A percentile compares a stretch with the other conserved stretches of the same genome.
Conservation (phyloP, 2,888 invertebrate species). For the Laothoe populi region DNA sequence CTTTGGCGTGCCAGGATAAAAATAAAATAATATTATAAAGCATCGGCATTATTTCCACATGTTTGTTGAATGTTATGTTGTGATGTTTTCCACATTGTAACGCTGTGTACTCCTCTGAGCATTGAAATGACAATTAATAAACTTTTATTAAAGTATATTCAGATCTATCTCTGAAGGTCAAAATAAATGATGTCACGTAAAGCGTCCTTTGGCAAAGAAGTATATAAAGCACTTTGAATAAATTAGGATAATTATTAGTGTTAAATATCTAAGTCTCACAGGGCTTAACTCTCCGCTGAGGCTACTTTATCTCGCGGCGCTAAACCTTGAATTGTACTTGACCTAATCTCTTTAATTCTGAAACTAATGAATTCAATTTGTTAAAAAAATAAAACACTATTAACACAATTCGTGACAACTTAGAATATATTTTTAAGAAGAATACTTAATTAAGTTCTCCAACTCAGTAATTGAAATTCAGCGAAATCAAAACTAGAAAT, state of each 20-base stretch:
- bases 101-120: too few species aligned
- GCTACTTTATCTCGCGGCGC: not conserved
- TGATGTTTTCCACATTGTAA: too few species aligned
- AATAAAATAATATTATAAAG: too few species aligned
- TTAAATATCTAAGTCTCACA: not conserved
- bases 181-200: not conserved
- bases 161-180: not conserved
- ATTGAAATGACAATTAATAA: too few species aligned
- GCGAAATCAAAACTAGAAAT: not conserved
- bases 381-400: constrained; percentile 5
- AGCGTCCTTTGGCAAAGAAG: not conserved
- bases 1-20: too few species aligned
- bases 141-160: too few species aligned
- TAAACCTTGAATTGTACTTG: constrained; percentile 2
- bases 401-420: not conserved
- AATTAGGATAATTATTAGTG: constrained; percentile 15
- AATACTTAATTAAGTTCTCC: constrained; percentile 1
- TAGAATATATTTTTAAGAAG: constrained; percentile 6
- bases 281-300: not conserved
- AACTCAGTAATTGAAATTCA: constrained; percentile 3
- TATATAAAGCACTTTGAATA: constrained; percentile 17
- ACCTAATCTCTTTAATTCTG: not conserved
- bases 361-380: constrained; percentile 7
- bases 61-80: too few species aligned
- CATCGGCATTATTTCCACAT: too few species aligned